Evolutionary conservation across 1,140 invertebrate genomes (phyloP), one percentile per base, ranked within the genome.

Genomic region (Heliconius eleuchia): DNA sequence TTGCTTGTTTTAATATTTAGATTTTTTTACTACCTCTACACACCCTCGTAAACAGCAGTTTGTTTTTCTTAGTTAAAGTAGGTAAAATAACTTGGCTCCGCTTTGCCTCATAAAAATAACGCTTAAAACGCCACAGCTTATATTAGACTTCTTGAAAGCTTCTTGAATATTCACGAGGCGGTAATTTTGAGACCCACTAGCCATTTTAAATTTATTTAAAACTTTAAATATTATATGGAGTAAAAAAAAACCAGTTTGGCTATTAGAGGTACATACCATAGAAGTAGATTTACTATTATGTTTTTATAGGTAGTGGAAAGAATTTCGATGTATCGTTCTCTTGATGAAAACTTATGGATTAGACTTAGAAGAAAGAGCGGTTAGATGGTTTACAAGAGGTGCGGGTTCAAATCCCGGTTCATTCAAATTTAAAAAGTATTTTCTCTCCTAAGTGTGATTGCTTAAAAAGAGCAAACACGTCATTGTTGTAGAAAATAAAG

Each of bases 81-180:
- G 39, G 27, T 71, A 34, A 71, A 71, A 39, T 72, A 72, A n/a
- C 71, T 42, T 39, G n/a, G 71, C 71, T 19, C 37, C 71, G 71
- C 71, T n/a, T 72, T 72, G 37, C 71, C 71, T 72, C 34, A 42
- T 72, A 72, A 72, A 72, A 72, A 72, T 72, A 72, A 72, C 71
- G 71, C 19, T 72, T 39, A n/a, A 37, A 72, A 72, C 34, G 19
- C 37, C 71, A 23, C 34, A 72, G 34, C n/a, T 72, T 72, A 72
- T 72, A 72, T 72, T 72, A 39, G 71, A 72, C 71, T 72, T 72
- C 71, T 72, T 72, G 71, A 72, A 39, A 72, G 71, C 71, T 19
- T 72, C 34, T 39, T 72, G 71, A 72, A 42, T 72, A 72, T 72
- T 72, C 71, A 72, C 37, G 37, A 8, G 71, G n/a, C 71, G 37